Evolutionary conservation across 2,888 invertebrate species (phyloP), one percentile per base, ranked within the genome.

Genomic region (Deilephila elpenor): DNA sequence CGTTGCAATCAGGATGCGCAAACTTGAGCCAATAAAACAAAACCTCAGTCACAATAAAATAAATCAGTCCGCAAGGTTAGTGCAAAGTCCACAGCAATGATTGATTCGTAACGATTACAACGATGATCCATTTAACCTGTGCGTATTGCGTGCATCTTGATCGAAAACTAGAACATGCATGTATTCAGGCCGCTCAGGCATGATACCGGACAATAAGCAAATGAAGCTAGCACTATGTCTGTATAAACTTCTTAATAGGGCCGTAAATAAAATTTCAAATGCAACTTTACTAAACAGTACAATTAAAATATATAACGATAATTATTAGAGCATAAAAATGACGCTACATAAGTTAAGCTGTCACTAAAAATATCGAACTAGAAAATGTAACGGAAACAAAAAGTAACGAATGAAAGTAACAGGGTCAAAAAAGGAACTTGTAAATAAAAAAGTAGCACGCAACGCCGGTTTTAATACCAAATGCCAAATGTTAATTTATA

Each of bases 91-190:
- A 62, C 11, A 59, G 20, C 74, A 78, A 77, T 75, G 71, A 75
- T 75, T 77, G 78, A 76, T 74, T 67, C 34, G 67, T 67, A 67
- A 73, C 67, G 72, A 83, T 80, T 79, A 79, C 81, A 77, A 77
- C 82, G 81, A 82, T 83, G 88, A 85, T 87, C 88, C 78, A 85
- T 81, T 82, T 83, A 81, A 85, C 72, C 59, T 62, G 32, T 17
- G 61, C 60, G 44, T 56, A 32, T 11, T 72, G 34, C 59, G 56
- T 83, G 86, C 87, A 90, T 89, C 85, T 89, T 88, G 87, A 89
- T 90, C 81, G 81, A 82, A 83, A 89, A 85, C 79, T 78, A 81
- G 84, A 80, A 78, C 82, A 82, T 78, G 80, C 79, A 82, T 83
- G 78, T 82, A 74, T 72, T 51, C 61, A 56, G 59, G 37, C 20